A percentile compares a stretch with the other conserved stretches of the same genome.
phyloP scores from a whole-genome alignment of 2,888 invertebrate species.

The Tuta absoluta region DNA sequence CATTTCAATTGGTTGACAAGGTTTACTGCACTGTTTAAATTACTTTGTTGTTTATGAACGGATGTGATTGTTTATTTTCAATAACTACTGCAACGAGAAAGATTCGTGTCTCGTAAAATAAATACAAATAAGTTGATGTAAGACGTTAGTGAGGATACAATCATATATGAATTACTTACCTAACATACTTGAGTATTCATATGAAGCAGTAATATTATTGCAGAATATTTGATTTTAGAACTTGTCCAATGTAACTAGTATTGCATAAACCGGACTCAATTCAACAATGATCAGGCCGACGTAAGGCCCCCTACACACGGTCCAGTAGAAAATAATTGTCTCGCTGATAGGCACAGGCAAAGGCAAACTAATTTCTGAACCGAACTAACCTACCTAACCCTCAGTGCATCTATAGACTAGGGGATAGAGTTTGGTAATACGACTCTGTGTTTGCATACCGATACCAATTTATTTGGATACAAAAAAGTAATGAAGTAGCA shows the following conservation, averaged over 20 bases:
- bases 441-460: not conserved
- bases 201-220: not conserved
- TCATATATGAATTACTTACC: too few relatives aligned
- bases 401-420: not conserved
- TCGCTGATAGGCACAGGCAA: slow-evolving; percentile 58
- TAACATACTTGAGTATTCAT: not conserved
- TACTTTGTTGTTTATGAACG: not conserved
- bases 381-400: slow-evolving; percentile 10
- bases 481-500: too few relatives aligned
- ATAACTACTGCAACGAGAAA: too few relatives aligned
- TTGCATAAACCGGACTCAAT: slow-evolving; percentile 43
- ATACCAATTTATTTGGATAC: not conserved
- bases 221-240: too few relatives aligned
- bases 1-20: not conserved
- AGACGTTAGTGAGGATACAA: too few relatives aligned
- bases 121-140: too few relatives aligned
- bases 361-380: slow-evolving; percentile 60
- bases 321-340: slow-evolving; percentile 77
- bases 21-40: not conserved
- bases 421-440: not conserved
- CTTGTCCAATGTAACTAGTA: not conserved
- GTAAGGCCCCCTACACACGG: slow-evolving; percentile 57
- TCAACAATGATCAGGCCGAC: slow-evolving; percentile 65
- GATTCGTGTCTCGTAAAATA: too few relatives aligned
- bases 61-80: too few relatives aligned